A percentile compares a stretch with the other conserved stretches of the same genome.
Evolutionary conservation across 2,888 invertebrate species (phyloP).

Genomic region (Acholoe squamosa): DNA sequence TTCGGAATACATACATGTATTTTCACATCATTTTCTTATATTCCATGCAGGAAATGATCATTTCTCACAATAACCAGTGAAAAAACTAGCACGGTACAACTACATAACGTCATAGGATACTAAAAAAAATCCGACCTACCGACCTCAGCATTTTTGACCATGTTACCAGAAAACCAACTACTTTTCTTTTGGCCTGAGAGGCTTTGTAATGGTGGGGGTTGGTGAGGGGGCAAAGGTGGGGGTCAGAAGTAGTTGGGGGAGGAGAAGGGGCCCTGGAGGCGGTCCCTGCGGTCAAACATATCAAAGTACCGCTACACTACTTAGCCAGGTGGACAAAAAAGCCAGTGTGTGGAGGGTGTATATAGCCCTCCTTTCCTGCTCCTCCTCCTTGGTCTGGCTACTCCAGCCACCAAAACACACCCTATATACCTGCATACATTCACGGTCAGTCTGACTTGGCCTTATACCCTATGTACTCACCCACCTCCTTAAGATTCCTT

Average conservation of each 20-base stretch:
- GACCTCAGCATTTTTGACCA: no score
- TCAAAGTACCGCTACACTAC: slow-evolving; percentile 11
- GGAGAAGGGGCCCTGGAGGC: slow-evolving; percentile 4
- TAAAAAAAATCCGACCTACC: no score
- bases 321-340: neutral
- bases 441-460: neutral
- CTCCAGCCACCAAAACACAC: neutral
- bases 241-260: neutral
- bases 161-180: no score
- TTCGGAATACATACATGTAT: no score
- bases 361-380: neutral
- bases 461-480: neutral
- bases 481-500: neutral
- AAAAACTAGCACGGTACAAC: no score
- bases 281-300: slow-evolving; percentile 20
- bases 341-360: neutral
- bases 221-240: no score
- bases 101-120: no score
- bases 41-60: no score
- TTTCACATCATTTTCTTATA: no score
- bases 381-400: neutral
- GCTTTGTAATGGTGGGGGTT: slow-evolving; percentile 2
- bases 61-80: no score
- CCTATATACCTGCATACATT: neutral
- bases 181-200: no score